Percentiles rank a stretch among this genome's conserved stretches.
Conservation (phyloP, 2,113 vertebrate genomes). For the Tetrao urogallus region DNA sequence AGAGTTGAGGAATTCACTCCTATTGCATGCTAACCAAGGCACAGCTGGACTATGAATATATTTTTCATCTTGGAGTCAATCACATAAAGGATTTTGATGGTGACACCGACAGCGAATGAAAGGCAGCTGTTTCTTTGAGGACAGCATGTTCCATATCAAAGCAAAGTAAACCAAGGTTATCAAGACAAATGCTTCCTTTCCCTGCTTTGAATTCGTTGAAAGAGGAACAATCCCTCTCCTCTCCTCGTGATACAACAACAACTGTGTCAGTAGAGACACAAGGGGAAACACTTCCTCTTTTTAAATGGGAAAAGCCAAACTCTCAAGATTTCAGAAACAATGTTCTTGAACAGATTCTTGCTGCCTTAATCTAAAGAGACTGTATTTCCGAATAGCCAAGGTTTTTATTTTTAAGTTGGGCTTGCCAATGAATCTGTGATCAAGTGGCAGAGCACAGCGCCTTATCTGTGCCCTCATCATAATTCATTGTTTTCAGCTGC, state of each 20-base stretch:
- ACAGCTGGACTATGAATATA: neutral
- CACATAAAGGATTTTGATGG: neutral
- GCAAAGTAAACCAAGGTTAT: neutral
- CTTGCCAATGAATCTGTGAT: neutral
- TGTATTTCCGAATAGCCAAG: neutral
- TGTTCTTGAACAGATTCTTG: neutral
- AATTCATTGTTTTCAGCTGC: neutral
- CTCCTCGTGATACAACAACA: neutral
- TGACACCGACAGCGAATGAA: neutral
- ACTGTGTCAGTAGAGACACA: neutral
- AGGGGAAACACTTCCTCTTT: neutral
- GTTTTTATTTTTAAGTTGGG: neutral
- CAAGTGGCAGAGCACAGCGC: neutral
- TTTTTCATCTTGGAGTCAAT: neutral
- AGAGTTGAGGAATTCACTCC: neutral
- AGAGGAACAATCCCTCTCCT: neutral
- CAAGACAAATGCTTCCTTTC: neutral
- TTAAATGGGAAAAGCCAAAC: neutral
- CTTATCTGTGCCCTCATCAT: neutral
- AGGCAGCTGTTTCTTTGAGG: neutral
- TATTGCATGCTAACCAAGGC: neutral
- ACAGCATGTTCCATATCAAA: accelerated
- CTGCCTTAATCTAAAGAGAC: neutral
- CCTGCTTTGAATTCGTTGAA: neutral
- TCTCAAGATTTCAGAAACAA: accelerated